phyloP scores from a whole-genome alignment of 2,888 invertebrate genomes.

The Thera obeliscata region DNA sequence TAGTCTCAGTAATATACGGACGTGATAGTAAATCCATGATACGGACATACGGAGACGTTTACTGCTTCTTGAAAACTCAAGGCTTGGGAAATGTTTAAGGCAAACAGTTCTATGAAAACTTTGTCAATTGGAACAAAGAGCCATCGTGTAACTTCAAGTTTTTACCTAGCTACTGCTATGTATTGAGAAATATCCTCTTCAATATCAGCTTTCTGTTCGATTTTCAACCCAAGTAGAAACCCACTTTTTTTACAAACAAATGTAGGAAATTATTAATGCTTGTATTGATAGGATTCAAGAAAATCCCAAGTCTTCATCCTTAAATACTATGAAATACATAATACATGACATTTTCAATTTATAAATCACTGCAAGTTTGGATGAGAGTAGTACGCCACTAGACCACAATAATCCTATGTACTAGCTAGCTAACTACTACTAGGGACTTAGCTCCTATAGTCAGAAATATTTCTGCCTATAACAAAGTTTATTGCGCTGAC shows the following conservation, averaged over 20 bases:
- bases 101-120: constrained; percentile 29
- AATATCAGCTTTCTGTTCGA: constrained; percentile 15
- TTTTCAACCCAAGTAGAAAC: background rate
- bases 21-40: no score
- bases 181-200: constrained; percentile 18
- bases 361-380: no score
- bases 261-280: background rate
- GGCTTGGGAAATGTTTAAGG: constrained; percentile 32
- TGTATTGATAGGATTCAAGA: no score
- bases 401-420: no score
- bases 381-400: no score
- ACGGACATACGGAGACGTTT: background rate
- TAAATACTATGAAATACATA: no score
- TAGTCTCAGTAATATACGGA: background rate
- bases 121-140: constrained; percentile 38
- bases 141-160: constrained; percentile 2
- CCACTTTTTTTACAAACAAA: background rate
- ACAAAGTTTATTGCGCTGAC: constrained; percentile 31
- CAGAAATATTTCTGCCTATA: background rate
- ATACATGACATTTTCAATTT: no score
- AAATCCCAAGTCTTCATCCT: no score
- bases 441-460: background rate
- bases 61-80: background rate
- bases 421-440: no score
- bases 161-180: background rate